Conservation (phyloP, 1,140 invertebrate genomes). For the Pogonognathellus flavescens region DNA sequence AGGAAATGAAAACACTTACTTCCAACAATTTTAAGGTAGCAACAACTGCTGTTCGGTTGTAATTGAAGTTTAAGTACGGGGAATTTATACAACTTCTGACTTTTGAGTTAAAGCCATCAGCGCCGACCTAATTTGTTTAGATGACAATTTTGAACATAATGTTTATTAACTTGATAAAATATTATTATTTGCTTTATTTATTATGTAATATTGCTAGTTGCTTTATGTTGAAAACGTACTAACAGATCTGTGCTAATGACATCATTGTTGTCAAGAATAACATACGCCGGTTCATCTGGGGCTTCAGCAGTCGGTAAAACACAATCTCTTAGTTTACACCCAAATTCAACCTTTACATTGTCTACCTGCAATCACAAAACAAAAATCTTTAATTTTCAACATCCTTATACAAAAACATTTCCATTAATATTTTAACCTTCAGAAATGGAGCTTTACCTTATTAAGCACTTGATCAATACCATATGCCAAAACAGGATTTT, state of each 20-base stretch:
- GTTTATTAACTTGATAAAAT: conserved; percentile 14
- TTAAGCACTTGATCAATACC: conserved; percentile 77
- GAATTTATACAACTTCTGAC: conserved; percentile 85
- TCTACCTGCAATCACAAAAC: conserved; percentile 27
- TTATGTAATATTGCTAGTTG: too few species aligned
- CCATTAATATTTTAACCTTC: neutral
- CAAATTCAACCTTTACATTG: conserved; percentile 62
- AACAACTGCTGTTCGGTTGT: conserved; percentile 91
- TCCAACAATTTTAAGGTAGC: conserved; percentile 86
- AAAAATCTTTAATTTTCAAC: conserved; percentile 4
- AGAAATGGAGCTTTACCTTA: too few species aligned
- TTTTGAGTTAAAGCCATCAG: conserved; percentile 91
- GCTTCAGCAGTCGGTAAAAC: conserved; percentile 47
- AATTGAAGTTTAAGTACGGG: conserved; percentile 84
- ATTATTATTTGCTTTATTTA: too few species aligned
- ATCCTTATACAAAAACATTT: neutral
- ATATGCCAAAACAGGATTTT: conserved; percentile 89
- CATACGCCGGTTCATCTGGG: conserved; percentile 25
- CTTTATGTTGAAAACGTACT: conserved; percentile 68
- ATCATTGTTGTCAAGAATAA: conserved; percentile 70
- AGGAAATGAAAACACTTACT: conserved; percentile 70
- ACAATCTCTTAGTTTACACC: conserved; percentile 55
- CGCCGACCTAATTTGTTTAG: conserved; percentile 80
- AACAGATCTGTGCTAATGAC: conserved; percentile 71
- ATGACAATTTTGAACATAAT: neutral